Base-by-base conservation (phyloP, 2,113 vertebrate species). In the Todiramphus chloris region DNA sequence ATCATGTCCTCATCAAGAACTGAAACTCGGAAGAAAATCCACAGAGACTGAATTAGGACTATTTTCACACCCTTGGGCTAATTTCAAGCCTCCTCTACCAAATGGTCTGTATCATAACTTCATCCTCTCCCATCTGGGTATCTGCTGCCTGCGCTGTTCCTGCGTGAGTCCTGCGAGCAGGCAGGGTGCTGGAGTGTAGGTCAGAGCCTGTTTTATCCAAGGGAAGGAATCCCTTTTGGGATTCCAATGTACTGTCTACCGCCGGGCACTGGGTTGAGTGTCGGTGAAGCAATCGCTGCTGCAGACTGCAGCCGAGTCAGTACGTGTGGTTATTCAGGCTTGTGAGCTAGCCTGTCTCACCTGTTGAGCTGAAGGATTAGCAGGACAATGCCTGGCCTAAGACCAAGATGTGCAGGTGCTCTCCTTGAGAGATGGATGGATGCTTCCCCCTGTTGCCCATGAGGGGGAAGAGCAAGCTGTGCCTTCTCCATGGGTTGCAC, bases 191-290 rank as follows among this genome's bases (percentile, higher is more conserved):
- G 64, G 43, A 58, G n/a, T 14, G 5, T 5, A 62, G 21, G 4
- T 31, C 79, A 58, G 44, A 75, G 33, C 37, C 30, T 10, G 3
- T 68, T 84, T 53, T 68, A 72, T 43, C n/a, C 11, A 8, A 64
- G 63, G 60, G 46, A 23, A 69, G 31, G 80, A 77, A 86, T 85
- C 86, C 58, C 44, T 90, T 83, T 76, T 55, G 70, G 9, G 77
- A 68, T 74, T 83, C 48, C 72, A 90, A 0, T 86, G 77, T 66
- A 62, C 63, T 87, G 37, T 66, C 48, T 92, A 76, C 79, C 59
- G 59, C 68, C 0, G 0, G 35, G 64, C 1, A 0, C 27, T 43
- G 59, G 25, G 18, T 5, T 50, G 67, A 77, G 56, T 63, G 46
- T 69, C 66, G 79, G 75, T 3, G 5, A 60, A 83, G 68, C 63